Evolutionary conservation across 2,797 vertebrate genomes (phyloP).

Genomic region (Aplochiton taeniatus): DNA sequence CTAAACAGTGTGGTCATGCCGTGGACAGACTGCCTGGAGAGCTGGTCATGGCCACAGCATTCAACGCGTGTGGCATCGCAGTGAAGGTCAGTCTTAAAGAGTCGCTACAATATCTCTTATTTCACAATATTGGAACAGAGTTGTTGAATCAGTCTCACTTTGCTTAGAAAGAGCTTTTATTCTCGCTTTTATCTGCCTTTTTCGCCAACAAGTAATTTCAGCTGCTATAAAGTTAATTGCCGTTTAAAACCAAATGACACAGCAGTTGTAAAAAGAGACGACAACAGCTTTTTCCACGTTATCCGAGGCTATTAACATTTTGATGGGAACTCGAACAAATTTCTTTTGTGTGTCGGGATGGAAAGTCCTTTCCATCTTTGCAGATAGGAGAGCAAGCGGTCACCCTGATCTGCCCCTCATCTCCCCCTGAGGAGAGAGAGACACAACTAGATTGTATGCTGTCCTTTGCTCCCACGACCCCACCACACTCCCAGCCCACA

Average conservation of each 20-base stretch:
- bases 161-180: too few species aligned
- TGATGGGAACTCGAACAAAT: background rate
- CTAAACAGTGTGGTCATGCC: conserved; percentile 60
- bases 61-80: conserved; percentile 59
- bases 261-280: too few species aligned
- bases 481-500: background rate
- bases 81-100: conserved; percentile 47
- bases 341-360: conserved; percentile 47
- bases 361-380: conserved; percentile 47
- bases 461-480: background rate
- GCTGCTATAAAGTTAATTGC: too few species aligned
- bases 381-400: conserved; percentile 32
- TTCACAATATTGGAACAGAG: background rate
- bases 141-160: background rate
- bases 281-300: too few species aligned
- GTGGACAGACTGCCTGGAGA: conserved; percentile 29
- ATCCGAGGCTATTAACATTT: too few species aligned
- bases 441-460: too few species aligned
- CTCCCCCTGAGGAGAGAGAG: conserved; percentile 10
- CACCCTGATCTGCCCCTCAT: conserved; percentile 46
- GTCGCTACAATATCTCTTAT: background rate
- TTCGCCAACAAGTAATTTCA: too few species aligned
- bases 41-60: conserved; percentile 37
- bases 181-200: too few species aligned
- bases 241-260: too few species aligned